These are phyloP conservation scores for Fulmarus glacialis DNA, from an alignment of 2,113 vertebrate species.

Conservation along the genomic window DNA sequence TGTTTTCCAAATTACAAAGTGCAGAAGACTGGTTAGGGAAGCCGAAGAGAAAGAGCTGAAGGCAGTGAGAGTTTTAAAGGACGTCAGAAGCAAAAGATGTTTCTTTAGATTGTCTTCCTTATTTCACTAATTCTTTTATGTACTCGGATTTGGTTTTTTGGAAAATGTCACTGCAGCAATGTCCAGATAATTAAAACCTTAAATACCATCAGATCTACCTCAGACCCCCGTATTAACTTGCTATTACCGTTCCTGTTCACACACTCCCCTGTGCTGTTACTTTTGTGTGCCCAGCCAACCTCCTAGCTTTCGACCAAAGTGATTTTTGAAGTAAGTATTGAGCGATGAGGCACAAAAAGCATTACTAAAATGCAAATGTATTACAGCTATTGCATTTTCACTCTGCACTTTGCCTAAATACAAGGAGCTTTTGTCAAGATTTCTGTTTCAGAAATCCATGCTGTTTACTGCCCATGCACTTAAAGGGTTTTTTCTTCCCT, in stretches of 20 bases:
- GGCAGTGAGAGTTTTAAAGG: background rate
- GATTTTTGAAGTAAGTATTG: background rate
- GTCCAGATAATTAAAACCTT: background rate
- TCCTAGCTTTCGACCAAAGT: background rate
- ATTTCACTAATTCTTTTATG: background rate
- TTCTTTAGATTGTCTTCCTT: background rate
- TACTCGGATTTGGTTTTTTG: background rate
- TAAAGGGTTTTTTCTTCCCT: background rate
- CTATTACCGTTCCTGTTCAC: background rate
- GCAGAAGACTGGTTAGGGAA: background rate
- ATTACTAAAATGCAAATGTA: background rate
- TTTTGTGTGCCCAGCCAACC: background rate
- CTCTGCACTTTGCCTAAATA: background rate
- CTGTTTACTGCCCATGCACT: background rate
- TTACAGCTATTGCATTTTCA: background rate
- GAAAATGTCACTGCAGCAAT: background rate
- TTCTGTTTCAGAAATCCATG: background rate
- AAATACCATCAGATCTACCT: background rate
- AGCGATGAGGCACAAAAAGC: background rate
- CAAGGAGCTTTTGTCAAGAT: background rate
- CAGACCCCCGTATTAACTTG: background rate
- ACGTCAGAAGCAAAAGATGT: background rate
- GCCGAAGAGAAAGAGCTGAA: background rate
- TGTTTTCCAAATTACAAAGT: constrained; percentile 48
- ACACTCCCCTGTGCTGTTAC: background rate